Percentiles rank a stretch among this genome's conserved stretches.
These are phyloP conservation scores for Riparia riparia DNA, from an alignment of 2,113 vertebrate species.

Conservation along the genomic window DNA sequence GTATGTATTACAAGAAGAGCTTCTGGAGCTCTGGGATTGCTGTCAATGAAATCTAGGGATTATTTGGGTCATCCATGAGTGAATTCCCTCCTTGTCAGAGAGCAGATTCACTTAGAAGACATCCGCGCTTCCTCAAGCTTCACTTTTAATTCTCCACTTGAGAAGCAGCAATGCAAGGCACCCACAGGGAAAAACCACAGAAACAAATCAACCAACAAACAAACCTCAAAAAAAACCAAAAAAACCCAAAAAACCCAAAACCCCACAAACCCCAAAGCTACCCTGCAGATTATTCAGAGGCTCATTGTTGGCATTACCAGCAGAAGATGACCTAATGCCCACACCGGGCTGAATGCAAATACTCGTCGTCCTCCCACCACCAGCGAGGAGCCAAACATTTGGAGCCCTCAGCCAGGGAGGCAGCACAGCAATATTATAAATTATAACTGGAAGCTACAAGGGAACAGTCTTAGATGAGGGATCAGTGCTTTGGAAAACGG, in stretches of 20 bases:
- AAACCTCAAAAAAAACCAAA: too few species aligned
- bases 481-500: not conserved
- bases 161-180: not conserved
- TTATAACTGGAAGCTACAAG: not conserved
- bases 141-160: not conserved
- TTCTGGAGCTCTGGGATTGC: not conserved
- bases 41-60: not conserved
- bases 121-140: not conserved
- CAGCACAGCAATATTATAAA: not conserved
- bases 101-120: not conserved
- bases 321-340: too few species aligned
- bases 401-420: not conserved
- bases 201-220: not conserved
- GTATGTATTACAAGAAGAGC: not conserved
- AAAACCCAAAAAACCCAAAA: too few species aligned
- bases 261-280: not conserved
- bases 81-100: not conserved
- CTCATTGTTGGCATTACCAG: too few species aligned
- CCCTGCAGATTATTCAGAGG: too few species aligned
- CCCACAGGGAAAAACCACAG: not conserved
- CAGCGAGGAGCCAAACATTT: not conserved
- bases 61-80: not conserved
- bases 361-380: not conserved
- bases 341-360: not conserved
- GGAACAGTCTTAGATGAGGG: not conserved